Conservation (phyloP, 2,113 vertebrate species). For the Danionella cerebrum region DNA sequence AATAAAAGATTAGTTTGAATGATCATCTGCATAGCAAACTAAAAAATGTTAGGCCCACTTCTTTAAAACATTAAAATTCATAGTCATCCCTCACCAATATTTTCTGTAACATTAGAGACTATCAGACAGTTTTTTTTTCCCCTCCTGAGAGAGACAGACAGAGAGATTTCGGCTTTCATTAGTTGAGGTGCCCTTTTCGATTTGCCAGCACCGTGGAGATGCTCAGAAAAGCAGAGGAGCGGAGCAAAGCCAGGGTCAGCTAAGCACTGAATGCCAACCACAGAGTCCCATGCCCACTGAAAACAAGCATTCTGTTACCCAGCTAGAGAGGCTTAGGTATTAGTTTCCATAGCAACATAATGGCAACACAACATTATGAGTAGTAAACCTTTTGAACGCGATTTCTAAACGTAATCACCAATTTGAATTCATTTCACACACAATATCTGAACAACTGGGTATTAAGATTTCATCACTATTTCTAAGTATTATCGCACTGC, state of each 20-base stretch:
- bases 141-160: neutral
- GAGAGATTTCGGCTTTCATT: constrained; percentile 10
- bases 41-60: too few species aligned
- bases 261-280: neutral
- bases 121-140: neutral
- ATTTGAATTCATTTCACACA: too few species aligned
- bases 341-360: constrained; percentile 34
- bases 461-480: neutral
- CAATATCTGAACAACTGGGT: too few species aligned
- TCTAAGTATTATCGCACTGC: neutral
- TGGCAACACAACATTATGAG: constrained; percentile 24
- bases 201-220: constrained; percentile 14
- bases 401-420: too few species aligned
- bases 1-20: too few species aligned
- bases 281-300: neutral
- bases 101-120: neutral
- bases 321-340: constrained; percentile 15
- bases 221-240: constrained; percentile 8
- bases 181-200: constrained; percentile 12
- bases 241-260: neutral
- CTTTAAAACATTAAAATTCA: too few species aligned
- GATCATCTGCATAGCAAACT: too few species aligned
- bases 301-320: neutral
- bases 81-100: too few species aligned
- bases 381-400: too few species aligned